Conservation (phyloP, 2,113 vertebrate genomes). For the Podarcis raffonei region DNA sequence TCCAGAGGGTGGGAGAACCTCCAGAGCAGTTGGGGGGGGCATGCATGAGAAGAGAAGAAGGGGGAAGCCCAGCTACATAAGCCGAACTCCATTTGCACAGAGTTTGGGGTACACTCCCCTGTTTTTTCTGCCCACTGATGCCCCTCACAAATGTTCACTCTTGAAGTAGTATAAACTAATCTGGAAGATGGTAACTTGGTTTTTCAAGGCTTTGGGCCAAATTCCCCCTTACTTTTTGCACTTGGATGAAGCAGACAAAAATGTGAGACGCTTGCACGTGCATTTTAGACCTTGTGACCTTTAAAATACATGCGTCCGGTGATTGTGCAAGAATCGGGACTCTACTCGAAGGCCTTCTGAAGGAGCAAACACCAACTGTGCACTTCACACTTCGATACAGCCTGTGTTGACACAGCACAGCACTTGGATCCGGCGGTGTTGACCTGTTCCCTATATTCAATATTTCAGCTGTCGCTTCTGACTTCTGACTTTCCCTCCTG, state of each 20-base stretch:
- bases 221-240: not conserved
- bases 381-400: not conserved
- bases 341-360: not conserved
- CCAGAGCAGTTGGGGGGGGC: no score
- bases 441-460: not conserved
- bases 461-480: not conserved
- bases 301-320: not conserved
- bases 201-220: no score
- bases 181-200: not conserved
- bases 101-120: not conserved
- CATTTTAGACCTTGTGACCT: not conserved
- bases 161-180: not conserved
- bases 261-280: not conserved
- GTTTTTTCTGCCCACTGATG: not conserved
- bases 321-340: not conserved
- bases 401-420: not conserved
- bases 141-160: not conserved
- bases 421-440: not conserved
- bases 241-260: not conserved
- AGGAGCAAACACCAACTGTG: not conserved
- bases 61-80: no score
- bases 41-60: no score
- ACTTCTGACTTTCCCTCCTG: not conserved
- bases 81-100: no score
- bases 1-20: no score